These are phyloP conservation scores for Tolypeutes matacus DNA, from an alignment of 2,797 vertebrate species.

Conservation along the genomic window DNA sequence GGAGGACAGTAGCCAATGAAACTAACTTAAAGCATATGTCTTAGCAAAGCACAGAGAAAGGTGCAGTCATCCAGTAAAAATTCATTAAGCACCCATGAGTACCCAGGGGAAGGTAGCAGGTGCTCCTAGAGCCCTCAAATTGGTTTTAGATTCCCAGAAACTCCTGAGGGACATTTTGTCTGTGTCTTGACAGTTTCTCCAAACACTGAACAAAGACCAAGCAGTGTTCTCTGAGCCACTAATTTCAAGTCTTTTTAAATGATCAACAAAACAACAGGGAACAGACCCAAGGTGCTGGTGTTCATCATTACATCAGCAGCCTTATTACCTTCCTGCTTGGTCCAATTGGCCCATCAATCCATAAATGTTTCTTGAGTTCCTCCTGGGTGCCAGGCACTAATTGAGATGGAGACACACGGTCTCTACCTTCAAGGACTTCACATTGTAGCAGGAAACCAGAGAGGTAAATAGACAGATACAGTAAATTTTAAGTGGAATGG, in stretches of 20 bases:
- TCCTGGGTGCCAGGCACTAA: not conserved
- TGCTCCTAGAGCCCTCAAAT: conserved; percentile 37
- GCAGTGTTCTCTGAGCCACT: not conserved
- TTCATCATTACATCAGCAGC: not conserved
- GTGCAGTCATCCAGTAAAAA: not conserved
- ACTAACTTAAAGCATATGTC: conserved; percentile 37
- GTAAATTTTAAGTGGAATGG: not conserved
- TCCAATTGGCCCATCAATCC: not conserved
- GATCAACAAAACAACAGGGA: not conserved
- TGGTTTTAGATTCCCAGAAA: not conserved
- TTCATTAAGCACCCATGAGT: not conserved
- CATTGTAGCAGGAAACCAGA: not conserved
- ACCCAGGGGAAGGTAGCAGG: conserved; percentile 24
- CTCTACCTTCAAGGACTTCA: not conserved
- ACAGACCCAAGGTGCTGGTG: not conserved
- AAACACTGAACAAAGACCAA: conserved; percentile 40
- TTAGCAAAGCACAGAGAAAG: not conserved
- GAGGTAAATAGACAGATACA: not conserved
- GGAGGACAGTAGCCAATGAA: not conserved
- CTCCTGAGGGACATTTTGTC: not conserved
- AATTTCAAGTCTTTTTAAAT: conserved; percentile 22
- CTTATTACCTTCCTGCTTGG: not conserved
- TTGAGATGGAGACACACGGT: too few relatives aligned
- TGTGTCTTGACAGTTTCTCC: not conserved
- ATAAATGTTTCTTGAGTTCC: not conserved